Evolutionary conservation across 1,140 invertebrate species (phyloP).

Genomic region (Aphaenogaster rudis): DNA sequence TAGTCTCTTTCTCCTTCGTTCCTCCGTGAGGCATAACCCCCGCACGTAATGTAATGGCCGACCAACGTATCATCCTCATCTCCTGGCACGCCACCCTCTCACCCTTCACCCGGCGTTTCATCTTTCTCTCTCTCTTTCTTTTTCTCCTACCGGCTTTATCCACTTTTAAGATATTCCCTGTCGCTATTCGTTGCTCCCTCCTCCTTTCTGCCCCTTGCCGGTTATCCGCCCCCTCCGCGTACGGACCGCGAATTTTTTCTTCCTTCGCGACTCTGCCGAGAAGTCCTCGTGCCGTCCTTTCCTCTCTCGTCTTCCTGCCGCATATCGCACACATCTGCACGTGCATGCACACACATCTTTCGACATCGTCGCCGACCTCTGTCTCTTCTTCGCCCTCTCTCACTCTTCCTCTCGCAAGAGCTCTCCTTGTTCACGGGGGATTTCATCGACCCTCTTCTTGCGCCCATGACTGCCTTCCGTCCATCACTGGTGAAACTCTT

Average conservation of each 20-base stretch:
- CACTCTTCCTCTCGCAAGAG: not conserved
- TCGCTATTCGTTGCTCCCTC: conserved; percentile 28
- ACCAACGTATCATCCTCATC: conserved; percentile 82
- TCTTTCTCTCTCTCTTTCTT: conserved; percentile 63
- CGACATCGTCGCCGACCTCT: conserved; percentile 48
- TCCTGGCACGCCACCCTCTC: conserved; percentile 54
- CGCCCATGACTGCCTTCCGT: conserved; percentile 3
- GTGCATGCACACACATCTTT: not conserved
- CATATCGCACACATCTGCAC: conserved; percentile 9
- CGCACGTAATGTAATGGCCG: conserved; percentile 85
- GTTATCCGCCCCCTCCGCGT: conserved; percentile 38
- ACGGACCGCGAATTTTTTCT: conserved; percentile 56
- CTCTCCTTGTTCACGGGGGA: conserved; percentile 25
- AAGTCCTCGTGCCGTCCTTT: conserved; percentile 30
- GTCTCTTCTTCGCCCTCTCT: not conserved
- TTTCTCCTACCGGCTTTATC: conserved; percentile 71
- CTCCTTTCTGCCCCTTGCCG: conserved; percentile 10
- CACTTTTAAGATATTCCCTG: conserved; percentile 76
- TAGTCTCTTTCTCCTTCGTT: conserved; percentile 37
- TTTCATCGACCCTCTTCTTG: conserved; percentile 38
- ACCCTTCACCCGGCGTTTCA: conserved; percentile 31
- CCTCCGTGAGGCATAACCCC: conserved; percentile 70
- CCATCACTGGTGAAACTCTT: conserved; percentile 42
- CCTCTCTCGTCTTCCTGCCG: conserved; percentile 20
- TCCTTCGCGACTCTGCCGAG: conserved; percentile 53